A percentile compares a stretch with the other conserved stretches of the same genome.
Conservation (phyloP, 2,113 vertebrate genomes). For the Perca flavescens region DNA sequence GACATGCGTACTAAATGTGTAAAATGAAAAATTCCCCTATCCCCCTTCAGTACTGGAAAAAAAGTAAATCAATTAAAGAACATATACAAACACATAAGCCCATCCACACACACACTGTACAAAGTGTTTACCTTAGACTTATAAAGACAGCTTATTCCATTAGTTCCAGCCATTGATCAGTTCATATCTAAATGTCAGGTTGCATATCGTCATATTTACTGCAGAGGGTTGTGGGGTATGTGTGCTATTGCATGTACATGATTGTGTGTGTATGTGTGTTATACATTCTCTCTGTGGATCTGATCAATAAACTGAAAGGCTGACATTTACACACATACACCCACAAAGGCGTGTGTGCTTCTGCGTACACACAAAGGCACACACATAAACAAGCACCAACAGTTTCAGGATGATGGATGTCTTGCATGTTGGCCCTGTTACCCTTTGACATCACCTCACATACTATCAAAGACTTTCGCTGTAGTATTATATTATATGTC, state of each 20-base stretch:
- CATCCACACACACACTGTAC: background rate
- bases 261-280: constrained; percentile 24
- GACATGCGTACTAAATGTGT: constrained; percentile 22
- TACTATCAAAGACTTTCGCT: constrained; percentile 55
- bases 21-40: background rate
- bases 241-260: constrained; percentile 4
- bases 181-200: constrained; percentile 77
- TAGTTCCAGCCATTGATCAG: constrained; percentile 74
- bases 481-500: constrained; percentile 58
- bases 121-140: constrained; percentile 45
- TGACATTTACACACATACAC: constrained; percentile 13
- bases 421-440: constrained; percentile 64
- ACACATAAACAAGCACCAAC: constrained; percentile 14
- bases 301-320: constrained; percentile 74
- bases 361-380: background rate
- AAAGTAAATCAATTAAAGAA: constrained; percentile 42
- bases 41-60: constrained; percentile 7
- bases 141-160: constrained; percentile 64
- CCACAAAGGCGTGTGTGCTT: constrained; percentile 1
- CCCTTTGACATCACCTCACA: constrained; percentile 63
- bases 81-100: constrained; percentile 1
- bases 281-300: constrained; percentile 49
- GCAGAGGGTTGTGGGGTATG: constrained; percentile 9
- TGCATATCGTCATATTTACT: constrained; percentile 69
- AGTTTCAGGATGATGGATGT: constrained; percentile 66